These are phyloP conservation scores for Remorina albescens DNA, from an alignment of 2,797 vertebrate species.

Conservation along the genomic window DNA sequence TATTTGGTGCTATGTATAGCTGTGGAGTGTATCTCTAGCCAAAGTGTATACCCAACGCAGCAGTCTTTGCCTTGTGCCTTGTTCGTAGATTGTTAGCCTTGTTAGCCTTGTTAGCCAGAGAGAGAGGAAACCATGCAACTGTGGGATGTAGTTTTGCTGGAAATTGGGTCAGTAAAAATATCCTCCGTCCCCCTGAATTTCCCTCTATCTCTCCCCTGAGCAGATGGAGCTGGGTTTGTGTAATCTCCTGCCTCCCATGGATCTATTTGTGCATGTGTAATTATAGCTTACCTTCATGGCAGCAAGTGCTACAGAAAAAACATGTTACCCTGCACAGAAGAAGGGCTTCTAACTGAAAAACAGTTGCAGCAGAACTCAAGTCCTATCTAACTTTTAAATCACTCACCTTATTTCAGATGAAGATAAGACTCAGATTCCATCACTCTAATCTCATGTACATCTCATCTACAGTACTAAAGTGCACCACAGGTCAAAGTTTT, in stretches of 20 bases:
- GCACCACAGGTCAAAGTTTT: neutral
- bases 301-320: slow-evolving; percentile 17
- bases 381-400: neutral
- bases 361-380: neutral
- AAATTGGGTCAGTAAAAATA: slow-evolving; percentile 65
- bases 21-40: neutral
- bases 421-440: neutral
- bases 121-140: neutral
- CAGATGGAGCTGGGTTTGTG: slow-evolving; percentile 69
- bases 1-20: neutral
- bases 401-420: neutral
- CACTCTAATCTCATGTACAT: neutral
- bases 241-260: slow-evolving; percentile 71
- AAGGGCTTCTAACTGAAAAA: slow-evolving; percentile 5
- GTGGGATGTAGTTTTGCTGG: slow-evolving; percentile 44
- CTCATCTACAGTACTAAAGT: too few species aligned
- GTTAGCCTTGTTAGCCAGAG: neutral
- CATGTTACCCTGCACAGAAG: slow-evolving; percentile 16
- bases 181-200: neutral
- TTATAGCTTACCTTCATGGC: slow-evolving; percentile 63
- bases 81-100: too few species aligned
- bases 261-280: slow-evolving; percentile 64
- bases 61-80: slow-evolving; percentile 12
- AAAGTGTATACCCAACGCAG: neutral
- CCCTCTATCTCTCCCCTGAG: slow-evolving; percentile 39